A percentile compares a stretch with the other conserved stretches of the same genome.
Conservation (phyloP, 2,797 vertebrate species). For the Semaprochilodus insignis region DNA sequence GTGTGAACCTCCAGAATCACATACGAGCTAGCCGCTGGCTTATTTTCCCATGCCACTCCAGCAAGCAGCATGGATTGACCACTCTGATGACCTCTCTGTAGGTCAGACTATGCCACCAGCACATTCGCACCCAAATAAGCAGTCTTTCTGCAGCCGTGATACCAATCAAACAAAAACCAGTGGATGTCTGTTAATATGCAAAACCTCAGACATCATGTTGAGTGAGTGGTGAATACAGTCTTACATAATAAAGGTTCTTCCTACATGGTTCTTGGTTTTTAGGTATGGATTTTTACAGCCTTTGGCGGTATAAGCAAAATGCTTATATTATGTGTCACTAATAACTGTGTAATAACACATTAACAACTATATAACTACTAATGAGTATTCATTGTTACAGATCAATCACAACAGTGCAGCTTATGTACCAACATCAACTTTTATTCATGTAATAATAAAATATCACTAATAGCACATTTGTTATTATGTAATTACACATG, state of each 20-base stretch:
- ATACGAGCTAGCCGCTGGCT: slow-evolving; percentile 5
- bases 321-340: too few species aligned
- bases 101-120: background rate
- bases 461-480: too few species aligned
- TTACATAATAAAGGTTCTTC: background rate
- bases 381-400: too few species aligned
- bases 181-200: background rate
- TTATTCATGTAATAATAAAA: too few species aligned
- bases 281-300: too few species aligned
- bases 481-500: too few species aligned
- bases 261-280: background rate
- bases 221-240: background rate
- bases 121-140: background rate
- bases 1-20: slow-evolving; percentile 46
- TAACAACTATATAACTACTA: too few species aligned
- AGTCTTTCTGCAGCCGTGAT: background rate
- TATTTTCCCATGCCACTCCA: slow-evolving; percentile 41
- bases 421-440: too few species aligned
- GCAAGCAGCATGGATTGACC: slow-evolving; percentile 19
- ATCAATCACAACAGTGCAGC: too few species aligned
- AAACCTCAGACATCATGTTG: background rate
- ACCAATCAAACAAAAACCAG: background rate
- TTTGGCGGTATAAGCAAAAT: too few species aligned
- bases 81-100: slow-evolving; percentile 4
- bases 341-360: too few species aligned